Evolutionary conservation across 2,113 vertebrate species (phyloP).

Genomic region (Turnix velox): DNA sequence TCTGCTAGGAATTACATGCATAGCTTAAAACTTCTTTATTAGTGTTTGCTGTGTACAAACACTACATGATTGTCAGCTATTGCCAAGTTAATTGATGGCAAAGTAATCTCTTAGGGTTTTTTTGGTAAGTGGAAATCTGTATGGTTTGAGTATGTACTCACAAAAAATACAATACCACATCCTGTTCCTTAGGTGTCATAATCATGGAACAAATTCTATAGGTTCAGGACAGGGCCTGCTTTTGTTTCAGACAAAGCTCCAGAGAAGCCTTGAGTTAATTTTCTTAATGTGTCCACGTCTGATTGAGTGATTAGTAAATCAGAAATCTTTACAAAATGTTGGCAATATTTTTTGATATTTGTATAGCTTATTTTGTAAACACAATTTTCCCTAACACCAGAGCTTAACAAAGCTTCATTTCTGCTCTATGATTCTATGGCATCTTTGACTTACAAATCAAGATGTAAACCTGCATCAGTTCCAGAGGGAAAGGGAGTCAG

Average conservation of each 20-base stretch:
- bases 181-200: neutral
- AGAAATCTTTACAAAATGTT: neutral
- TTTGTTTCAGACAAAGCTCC: neutral
- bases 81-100: neutral
- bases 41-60: neutral
- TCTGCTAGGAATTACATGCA: neutral
- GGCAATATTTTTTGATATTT: neutral
- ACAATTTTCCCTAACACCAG: neutral
- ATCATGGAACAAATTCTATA: neutral
- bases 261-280: neutral
- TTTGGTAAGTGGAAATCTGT: neutral
- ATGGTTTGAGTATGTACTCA: neutral
- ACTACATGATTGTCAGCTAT: neutral
- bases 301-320: neutral
- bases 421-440: neutral
- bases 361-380: neutral
- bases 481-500: neutral
- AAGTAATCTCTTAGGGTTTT: neutral
- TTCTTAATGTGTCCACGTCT: neutral
- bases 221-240: neutral
- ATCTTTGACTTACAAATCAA: neutral
- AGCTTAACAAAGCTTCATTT: neutral
- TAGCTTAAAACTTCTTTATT: neutral
- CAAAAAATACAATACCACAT: neutral
- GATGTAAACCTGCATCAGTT: neutral